These are phyloP conservation scores for Reinhardtius hippoglossoides DNA, from an alignment of 2,113 vertebrate species.

Conservation along the genomic window DNA sequence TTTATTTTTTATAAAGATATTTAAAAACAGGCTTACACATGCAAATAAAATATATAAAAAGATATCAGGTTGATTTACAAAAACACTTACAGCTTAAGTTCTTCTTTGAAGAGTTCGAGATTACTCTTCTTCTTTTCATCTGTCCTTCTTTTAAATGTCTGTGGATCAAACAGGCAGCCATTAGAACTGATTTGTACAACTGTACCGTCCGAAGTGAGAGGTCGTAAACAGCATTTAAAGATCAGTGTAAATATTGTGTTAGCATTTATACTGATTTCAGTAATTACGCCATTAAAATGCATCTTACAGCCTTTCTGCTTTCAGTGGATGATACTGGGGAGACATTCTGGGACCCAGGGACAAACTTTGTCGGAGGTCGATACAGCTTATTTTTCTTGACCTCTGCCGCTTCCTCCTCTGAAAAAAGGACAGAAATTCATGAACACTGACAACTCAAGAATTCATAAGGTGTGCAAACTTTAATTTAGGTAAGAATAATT, in stretches of 20 bases:
- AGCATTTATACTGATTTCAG: neutral
- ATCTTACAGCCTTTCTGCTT: constrained; percentile 78
- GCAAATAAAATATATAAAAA: neutral
- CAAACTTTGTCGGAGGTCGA: constrained; percentile 79
- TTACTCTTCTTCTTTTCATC: constrained; percentile 88
- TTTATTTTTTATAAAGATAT: constrained; percentile 3
- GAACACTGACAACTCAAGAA: neutral
- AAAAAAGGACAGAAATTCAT: neutral
- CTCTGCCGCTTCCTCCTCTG: constrained; percentile 83
- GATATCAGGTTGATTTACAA: neutral
- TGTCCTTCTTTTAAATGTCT: constrained; percentile 81
- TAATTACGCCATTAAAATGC: neutral
- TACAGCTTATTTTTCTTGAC: constrained; percentile 83
- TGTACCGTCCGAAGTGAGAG: no score
- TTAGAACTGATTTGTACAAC: neutral
- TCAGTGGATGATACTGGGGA: constrained; percentile 65
- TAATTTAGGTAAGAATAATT: neutral
- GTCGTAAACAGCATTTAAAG: neutral
- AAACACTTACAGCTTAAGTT: constrained; percentile 83
- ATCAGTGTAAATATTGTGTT: neutral
- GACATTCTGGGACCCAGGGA: constrained; percentile 66
- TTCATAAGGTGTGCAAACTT: neutral
- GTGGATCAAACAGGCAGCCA: constrained; percentile 16
- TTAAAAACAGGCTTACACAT: neutral
- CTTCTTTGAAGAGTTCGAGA: constrained; percentile 86